These are phyloP conservation scores for Malacoctenus gilli DNA, from an alignment of 2,797 vertebrate genomes.

Conservation along the genomic window DNA sequence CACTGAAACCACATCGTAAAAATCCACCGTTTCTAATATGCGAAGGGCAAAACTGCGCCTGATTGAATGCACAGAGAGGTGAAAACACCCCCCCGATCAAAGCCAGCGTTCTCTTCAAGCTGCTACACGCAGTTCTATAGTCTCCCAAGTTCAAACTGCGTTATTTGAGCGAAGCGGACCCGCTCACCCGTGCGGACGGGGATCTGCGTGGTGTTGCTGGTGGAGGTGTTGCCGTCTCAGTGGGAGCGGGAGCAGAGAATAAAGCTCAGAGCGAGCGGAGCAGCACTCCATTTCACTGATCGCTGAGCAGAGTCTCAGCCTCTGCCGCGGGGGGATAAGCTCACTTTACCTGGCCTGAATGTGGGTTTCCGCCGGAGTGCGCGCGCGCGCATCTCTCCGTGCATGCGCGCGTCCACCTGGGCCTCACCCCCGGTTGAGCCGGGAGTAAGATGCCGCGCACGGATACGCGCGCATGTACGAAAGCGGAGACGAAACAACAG, in stretches of 20 bases:
- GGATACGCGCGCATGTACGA: constrained; percentile 2
- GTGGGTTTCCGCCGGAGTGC: constrained; percentile 41
- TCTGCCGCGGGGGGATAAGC: constrained; percentile 60
- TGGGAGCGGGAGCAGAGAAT: constrained; percentile 60
- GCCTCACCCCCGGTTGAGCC: constrained; percentile 17
- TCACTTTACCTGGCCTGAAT: constrained; percentile 68
- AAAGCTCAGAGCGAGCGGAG: constrained; percentile 65
- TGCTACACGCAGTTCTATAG: not conserved
- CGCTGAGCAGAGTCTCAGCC: constrained; percentile 72
- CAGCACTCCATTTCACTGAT: constrained; percentile 78
- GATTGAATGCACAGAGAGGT: not conserved
- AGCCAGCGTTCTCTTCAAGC: not conserved
- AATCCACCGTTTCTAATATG: too few relatives aligned
- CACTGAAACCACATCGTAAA: too few relatives aligned
- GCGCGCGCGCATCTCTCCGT: constrained; percentile 30
- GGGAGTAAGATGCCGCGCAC: constrained; percentile 8
- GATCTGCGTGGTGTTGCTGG: constrained; percentile 42
- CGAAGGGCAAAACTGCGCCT: not conserved
- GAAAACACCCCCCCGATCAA: not conserved
- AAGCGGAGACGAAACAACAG: constrained; percentile 15
- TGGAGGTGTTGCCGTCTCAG: constrained; percentile 50
- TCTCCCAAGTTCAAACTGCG: constrained; percentile 9
- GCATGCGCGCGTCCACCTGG: too few relatives aligned
- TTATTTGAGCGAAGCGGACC: constrained; percentile 36
- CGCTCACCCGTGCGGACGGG: constrained; percentile 40